Evolutionary conservation across 2,888 invertebrate species (phyloP).

Genomic region (Pterostichus niger): DNA sequence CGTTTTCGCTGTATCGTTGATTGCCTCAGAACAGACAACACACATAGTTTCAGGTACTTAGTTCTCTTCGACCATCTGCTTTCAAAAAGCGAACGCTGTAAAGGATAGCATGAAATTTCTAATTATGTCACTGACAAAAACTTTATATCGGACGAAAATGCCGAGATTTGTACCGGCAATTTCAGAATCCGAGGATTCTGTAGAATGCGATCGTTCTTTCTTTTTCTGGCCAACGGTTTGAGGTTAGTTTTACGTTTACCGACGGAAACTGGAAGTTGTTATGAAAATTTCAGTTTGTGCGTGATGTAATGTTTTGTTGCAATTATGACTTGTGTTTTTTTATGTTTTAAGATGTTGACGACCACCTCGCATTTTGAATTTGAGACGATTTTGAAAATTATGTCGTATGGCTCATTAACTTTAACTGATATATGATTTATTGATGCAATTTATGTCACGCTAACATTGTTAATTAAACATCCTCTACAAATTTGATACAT

Average conservation of each 20-base stretch:
- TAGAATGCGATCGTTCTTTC: slow-evolving; percentile 22
- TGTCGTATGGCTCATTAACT: slow-evolving; percentile 40
- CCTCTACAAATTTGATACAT: too few relatives aligned
- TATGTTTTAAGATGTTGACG: slow-evolving; percentile 34
- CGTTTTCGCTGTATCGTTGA: slow-evolving; percentile 23
- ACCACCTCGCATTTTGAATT: slow-evolving; percentile 37
- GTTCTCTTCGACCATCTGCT: slow-evolving; percentile 48
- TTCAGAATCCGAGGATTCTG: slow-evolving; percentile 42
- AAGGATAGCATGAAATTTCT: slow-evolving; percentile 60
- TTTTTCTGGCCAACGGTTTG: slow-evolving; percentile 1
- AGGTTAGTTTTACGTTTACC: slow-evolving; percentile 27
- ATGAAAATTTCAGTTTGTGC: slow-evolving; percentile 51
- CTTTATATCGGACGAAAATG: slow-evolving; percentile 55
- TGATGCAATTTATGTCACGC: slow-evolving; percentile 17
- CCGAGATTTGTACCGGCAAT: slow-evolving; percentile 61
- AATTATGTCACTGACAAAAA: slow-evolving; percentile 64
- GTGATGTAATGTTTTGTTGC: slow-evolving; percentile 39
- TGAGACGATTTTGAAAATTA: slow-evolving; percentile 26
- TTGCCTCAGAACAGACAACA: slow-evolving; percentile 13
- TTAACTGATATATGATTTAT: slow-evolving; percentile 44
- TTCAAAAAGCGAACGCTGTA: slow-evolving; percentile 55
- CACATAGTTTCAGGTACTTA: slow-evolving; percentile 47
- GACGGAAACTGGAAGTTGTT: slow-evolving; percentile 37
- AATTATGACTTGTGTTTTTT: slow-evolving; percentile 49
- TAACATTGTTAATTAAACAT: too few relatives aligned